Evolutionary conservation across 2,888 invertebrate genomes (phyloP).

Genomic region (Melanostoma mellinum): DNA sequence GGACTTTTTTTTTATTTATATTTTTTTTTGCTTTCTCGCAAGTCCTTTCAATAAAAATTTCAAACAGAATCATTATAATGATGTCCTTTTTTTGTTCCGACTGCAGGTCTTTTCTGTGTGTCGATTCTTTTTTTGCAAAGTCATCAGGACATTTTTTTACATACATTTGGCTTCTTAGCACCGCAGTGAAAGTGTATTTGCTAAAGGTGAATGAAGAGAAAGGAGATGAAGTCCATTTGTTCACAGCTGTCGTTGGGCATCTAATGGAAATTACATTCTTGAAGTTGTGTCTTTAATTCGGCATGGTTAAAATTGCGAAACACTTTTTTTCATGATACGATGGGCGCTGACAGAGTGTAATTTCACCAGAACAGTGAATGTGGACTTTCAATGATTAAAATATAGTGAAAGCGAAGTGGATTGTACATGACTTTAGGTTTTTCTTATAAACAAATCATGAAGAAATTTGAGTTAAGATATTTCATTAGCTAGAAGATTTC

Average conservation of each 20-base stretch:
- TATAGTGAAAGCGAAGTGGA: too few species aligned
- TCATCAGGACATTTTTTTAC: conserved; percentile 55
- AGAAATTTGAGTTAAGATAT: too few species aligned
- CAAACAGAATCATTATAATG: conserved; percentile 73
- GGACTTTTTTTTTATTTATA: conserved; percentile 1
- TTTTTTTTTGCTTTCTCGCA: conserved; percentile 19
- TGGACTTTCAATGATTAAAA: too few species aligned
- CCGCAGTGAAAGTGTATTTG: conserved; percentile 15
- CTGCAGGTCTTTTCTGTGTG: conserved; percentile 26
- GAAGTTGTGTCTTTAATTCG: conserved; percentile 61
- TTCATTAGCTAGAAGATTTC: too few species aligned
- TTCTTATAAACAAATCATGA: too few species aligned
- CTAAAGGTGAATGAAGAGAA: background rate
- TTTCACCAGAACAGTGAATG: background rate
- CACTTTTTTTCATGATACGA: conserved; percentile 2
- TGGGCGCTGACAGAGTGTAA: background rate
- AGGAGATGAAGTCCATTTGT: conserved; percentile 33
- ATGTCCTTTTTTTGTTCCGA: conserved; percentile 56
- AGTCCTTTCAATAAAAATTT: conserved; percentile 67
- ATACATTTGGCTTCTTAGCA: conserved; percentile 53
- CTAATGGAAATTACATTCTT: conserved; percentile 60
- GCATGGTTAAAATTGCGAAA: conserved; percentile 43
- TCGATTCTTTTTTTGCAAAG: conserved; percentile 42
- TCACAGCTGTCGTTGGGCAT: conserved; percentile 52
- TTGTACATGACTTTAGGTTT: too few species aligned